Conservation (phyloP, 1,140 invertebrate species). For the Temnothorax nylanderi region DNA sequence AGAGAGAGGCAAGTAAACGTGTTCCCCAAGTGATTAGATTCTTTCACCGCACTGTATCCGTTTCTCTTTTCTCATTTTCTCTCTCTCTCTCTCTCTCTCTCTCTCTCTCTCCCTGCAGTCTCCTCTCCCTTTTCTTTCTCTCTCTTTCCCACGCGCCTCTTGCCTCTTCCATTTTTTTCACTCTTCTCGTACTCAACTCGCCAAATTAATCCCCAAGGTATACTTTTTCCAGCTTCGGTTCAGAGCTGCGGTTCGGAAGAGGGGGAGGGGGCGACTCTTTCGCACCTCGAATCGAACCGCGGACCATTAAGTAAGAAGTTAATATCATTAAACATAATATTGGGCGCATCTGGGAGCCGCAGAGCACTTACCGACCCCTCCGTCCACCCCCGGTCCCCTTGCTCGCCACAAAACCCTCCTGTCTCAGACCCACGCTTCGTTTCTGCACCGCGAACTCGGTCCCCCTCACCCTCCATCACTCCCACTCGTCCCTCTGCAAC, state of each 20-base stretch:
- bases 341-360: constrained; percentile 86
- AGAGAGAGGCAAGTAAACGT: constrained; percentile 11
- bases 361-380: constrained; percentile 83
- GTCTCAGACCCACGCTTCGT: constrained; percentile 47
- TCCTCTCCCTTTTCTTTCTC: neutral
- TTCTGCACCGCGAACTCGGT: constrained; percentile 72
- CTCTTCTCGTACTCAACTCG: constrained; percentile 52
- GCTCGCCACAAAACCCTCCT: constrained; percentile 58
- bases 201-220: constrained; percentile 80
- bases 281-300: constrained; percentile 85
- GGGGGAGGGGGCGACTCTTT: constrained; percentile 68
- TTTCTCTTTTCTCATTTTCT: neutral
- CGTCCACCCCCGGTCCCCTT: constrained; percentile 56
- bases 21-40: constrained; percentile 56
- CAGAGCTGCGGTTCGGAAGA: constrained; percentile 39
- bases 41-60: neutral
- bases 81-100: neutral
- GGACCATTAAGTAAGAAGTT: constrained; percentile 86
- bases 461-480: constrained; percentile 50
- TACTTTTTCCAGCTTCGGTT: constrained; percentile 75
- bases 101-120: neutral
- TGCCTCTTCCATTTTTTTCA: constrained; percentile 15
- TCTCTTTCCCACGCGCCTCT: neutral
- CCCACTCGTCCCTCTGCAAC: constrained; percentile 52
- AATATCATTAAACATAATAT: constrained; percentile 87